Percentiles rank a stretch among this genome's conserved stretches.
Conservation (phyloP, 2,113 vertebrate genomes). For the Oryzias celebensis region DNA sequence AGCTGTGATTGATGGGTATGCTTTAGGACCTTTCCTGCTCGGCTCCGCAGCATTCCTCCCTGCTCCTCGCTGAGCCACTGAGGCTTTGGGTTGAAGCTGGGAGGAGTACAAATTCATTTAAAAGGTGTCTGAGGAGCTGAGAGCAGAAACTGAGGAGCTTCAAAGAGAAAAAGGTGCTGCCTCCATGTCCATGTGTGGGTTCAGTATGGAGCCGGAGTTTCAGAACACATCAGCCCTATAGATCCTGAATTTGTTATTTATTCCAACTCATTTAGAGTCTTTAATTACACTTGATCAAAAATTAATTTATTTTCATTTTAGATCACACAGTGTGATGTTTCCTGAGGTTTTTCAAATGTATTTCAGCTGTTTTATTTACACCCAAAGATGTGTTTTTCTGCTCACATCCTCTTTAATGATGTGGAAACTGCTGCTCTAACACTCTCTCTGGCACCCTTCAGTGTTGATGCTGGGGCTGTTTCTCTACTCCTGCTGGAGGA, state of each 20-base stretch:
- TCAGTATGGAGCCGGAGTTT: constrained; percentile 22
- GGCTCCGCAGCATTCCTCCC: constrained; percentile 46
- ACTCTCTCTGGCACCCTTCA: constrained; percentile 69
- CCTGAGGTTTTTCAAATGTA: not conserved
- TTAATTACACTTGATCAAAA: constrained; percentile 4
- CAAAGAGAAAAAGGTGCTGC: constrained; percentile 39
- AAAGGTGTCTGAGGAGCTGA: constrained; percentile 63
- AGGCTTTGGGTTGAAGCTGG: constrained; percentile 61
- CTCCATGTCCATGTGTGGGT: constrained; percentile 19
- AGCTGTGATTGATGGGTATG: constrained; percentile 72
- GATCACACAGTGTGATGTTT: not conserved
- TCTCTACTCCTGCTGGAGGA: constrained; percentile 81
- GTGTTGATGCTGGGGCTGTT: constrained; percentile 82
- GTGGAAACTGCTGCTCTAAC: constrained; percentile 35
- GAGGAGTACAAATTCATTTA: constrained; percentile 55
- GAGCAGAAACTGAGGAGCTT: constrained; percentile 42
- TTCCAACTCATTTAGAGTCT: not conserved
- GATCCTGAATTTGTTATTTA: constrained; percentile 7
- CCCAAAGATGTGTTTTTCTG: constrained; percentile 14
- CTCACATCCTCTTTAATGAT: constrained; percentile 18
- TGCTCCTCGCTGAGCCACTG: constrained; percentile 33
- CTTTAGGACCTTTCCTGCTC: constrained; percentile 64
- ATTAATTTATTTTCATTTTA: not conserved
- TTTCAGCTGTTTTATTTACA: constrained; percentile 22
- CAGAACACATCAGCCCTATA: constrained; percentile 10